Evolutionary conservation across 2,797 vertebrate genomes (phyloP).

Genomic region (Huso huso): DNA sequence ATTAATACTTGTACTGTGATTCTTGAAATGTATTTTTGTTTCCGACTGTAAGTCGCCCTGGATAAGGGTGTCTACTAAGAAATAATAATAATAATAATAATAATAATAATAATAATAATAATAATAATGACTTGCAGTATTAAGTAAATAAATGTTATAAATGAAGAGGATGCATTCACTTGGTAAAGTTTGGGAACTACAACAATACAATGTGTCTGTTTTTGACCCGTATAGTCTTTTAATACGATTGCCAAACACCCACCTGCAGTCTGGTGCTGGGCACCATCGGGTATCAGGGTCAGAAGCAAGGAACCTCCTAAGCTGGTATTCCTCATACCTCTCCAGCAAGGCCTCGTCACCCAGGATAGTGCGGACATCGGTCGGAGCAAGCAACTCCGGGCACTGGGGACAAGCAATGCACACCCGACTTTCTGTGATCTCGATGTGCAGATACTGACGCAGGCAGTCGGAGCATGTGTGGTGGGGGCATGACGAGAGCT

Average conservation of each 20-base stretch:
- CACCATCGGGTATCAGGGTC: conserved; percentile 79
- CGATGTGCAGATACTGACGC: conserved; percentile 67
- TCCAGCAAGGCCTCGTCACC: conserved; percentile 62
- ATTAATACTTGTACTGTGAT: too few species aligned
- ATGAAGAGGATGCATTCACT: too few species aligned
- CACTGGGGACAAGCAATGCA: conserved; percentile 73
- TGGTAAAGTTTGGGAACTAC: too few species aligned
- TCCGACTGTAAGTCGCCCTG: too few species aligned
- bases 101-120: too few species aligned
- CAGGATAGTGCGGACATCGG: conserved; percentile 63
- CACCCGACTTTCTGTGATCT: conserved; percentile 71
- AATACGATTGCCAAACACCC: conserved; percentile 15
- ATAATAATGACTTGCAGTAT: too few species aligned
- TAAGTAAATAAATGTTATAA: too few species aligned
- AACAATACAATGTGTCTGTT: too few species aligned
- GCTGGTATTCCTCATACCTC: conserved; percentile 73
- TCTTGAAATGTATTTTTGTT: too few species aligned
- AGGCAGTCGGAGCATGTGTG: conserved; percentile 67
- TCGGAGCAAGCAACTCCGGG: conserved; percentile 50
- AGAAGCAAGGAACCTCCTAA: conserved; percentile 66
- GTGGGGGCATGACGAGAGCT: conserved; percentile 64
- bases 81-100: too few species aligned
- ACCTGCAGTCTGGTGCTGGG: conserved; percentile 79
- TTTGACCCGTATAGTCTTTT: too few species aligned
- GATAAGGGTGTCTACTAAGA: too few species aligned